phyloP scores from a whole-genome alignment of 2,888 invertebrate species.

The Sinodicranocentrus sp. region DNA sequence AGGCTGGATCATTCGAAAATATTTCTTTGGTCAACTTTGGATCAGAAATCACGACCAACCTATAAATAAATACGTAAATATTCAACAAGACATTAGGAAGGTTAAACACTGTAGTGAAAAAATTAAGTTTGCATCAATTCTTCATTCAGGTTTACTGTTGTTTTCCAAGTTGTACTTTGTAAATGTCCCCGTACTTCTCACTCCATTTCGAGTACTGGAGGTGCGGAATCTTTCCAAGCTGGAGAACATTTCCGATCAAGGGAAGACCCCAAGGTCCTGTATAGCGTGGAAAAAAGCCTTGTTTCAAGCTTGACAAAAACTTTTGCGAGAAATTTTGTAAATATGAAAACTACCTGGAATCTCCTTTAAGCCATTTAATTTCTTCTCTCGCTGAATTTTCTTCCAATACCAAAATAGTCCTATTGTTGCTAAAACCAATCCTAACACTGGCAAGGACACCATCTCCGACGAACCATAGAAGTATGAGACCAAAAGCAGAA shows the following conservation, averaged over 20 bases:
- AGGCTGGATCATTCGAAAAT: constrained; percentile 3
- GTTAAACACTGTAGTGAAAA: not conserved
- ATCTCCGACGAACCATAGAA: not conserved
- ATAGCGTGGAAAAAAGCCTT: no score
- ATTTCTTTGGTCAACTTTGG: constrained; percentile 40
- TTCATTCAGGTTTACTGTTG: constrained; percentile 23
- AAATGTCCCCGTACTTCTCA: constrained; percentile 36
- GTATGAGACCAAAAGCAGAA: not conserved
- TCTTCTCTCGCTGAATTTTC: not conserved
- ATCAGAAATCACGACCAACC: constrained; percentile 18
- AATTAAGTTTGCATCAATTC: not conserved
- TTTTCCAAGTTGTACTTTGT: constrained; percentile 18
- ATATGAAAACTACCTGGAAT: not conserved
- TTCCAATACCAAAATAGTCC: not conserved
- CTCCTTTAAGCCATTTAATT: not conserved
- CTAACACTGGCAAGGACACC: not conserved
- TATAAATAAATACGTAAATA: constrained; percentile 1
- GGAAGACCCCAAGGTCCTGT: constrained; percentile 46
- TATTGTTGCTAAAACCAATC: not conserved
- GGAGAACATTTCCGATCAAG: constrained; percentile 37
- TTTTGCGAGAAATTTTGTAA: no score
- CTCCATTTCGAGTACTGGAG: constrained; percentile 36
- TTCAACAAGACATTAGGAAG: not conserved
- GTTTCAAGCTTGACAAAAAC: no score
- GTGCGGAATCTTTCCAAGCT: constrained; percentile 24